Percentiles rank a stretch among this genome's conserved stretches.
Evolutionary conservation across 2,797 vertebrate species (phyloP).

Genomic region (Sebastiscus tertius): DNA sequence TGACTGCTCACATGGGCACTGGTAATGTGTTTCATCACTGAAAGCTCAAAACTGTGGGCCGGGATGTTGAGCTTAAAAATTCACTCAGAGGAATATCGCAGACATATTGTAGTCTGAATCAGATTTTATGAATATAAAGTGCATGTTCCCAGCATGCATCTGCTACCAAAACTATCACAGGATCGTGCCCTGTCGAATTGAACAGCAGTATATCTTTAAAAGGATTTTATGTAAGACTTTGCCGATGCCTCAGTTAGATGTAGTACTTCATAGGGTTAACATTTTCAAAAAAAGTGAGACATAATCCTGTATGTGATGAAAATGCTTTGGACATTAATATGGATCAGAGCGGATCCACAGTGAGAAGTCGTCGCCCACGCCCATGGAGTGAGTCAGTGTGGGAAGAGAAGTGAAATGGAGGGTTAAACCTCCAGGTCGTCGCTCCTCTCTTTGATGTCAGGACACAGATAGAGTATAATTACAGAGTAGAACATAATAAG

Average conservation of each 20-base stretch:
- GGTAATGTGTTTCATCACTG: slow-evolving; percentile 28
- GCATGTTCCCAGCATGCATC: not conserved
- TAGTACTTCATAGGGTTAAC: slow-evolving; percentile 38
- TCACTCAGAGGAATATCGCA: slow-evolving; percentile 6
- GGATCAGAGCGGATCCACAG: slow-evolving; percentile 58
- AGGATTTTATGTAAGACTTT: slow-evolving; percentile 12
- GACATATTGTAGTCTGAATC: not conserved
- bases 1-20: slow-evolving; percentile 11
- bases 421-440: slow-evolving; percentile 66
- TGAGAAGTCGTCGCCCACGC: slow-evolving; percentile 46
- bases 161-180: not conserved
- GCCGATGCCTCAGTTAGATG: not conserved
- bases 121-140: not conserved
- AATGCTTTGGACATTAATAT: slow-evolving; percentile 67
- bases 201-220: not conserved
- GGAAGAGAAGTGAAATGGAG: slow-evolving; percentile 43
- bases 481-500: slow-evolving; percentile 37
- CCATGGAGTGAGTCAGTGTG: slow-evolving; percentile 40
- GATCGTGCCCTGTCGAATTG: not conserved
- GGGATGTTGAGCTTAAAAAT: not conserved
- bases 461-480: slow-evolving; percentile 52
- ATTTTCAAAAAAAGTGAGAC: slow-evolving; percentile 31
- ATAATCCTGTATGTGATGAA: slow-evolving; percentile 55
- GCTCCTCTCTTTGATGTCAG: slow-evolving; percentile 64
- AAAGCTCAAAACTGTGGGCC: not conserved